These are phyloP conservation scores for Sebastes minor DNA, from an alignment of 2,797 vertebrate species.

Conservation along the genomic window DNA sequence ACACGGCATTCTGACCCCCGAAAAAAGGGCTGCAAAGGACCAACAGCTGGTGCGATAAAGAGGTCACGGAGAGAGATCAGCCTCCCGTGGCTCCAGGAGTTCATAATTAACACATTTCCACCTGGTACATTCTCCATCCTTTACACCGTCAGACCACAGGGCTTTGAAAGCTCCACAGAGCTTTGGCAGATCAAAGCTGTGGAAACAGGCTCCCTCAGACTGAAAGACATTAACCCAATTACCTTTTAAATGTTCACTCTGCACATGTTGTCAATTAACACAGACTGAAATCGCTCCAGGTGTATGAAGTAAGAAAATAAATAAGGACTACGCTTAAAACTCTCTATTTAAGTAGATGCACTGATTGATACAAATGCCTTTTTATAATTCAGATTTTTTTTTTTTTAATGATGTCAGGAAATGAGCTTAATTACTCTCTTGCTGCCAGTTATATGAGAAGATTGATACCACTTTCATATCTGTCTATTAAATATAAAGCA, in stretches of 20 bases:
- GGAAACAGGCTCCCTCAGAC: conserved; percentile 36
- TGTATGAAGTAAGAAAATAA: conserved; percentile 13
- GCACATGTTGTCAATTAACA: conserved; percentile 65
- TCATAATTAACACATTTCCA: conserved; percentile 73
- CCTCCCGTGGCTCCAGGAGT: conserved; percentile 53
- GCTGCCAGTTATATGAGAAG: background rate
- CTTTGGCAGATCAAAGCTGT: conserved; percentile 68
- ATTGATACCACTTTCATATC: background rate
- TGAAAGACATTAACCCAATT: conserved; percentile 66
- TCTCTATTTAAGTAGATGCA: background rate
- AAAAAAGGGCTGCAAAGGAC: conserved; percentile 36
- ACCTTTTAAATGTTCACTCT: conserved; percentile 62
- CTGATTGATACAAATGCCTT: background rate
- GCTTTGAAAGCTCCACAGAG: conserved; percentile 53
- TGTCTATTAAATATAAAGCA: background rate
- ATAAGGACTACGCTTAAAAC: background rate
- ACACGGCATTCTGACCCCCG: conserved; percentile 11
- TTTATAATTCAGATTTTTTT: background rate
- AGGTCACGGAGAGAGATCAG: conserved; percentile 52
- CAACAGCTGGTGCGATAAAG: conserved; percentile 56
- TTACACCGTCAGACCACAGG: conserved; percentile 14
- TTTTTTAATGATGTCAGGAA: background rate
- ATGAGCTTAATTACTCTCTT: background rate
- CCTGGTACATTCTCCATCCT: conserved; percentile 53
- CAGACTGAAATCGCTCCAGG: conserved; percentile 21